Percentiles rank a stretch among this genome's conserved stretches.
Conservation (phyloP, 37 sponge, comb jelly and placozoan species). For the Cladorhizidae sp. region DNA sequence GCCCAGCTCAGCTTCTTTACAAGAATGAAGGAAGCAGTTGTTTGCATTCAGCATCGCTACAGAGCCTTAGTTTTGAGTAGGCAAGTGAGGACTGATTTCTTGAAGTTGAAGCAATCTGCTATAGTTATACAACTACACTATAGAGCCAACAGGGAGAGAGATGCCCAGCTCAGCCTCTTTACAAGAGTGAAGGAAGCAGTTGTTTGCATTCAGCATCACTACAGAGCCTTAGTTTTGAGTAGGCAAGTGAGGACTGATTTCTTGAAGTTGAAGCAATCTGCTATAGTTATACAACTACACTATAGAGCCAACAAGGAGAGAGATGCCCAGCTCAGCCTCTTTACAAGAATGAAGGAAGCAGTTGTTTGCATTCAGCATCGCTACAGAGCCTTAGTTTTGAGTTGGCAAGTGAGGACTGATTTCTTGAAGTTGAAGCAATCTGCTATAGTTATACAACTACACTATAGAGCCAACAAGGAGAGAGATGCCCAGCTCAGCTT, state of each 20-base stretch:
- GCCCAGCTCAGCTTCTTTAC: constrained; percentile 6
- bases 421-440: constrained; percentile 1
- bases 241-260: constrained; percentile 1
- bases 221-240: constrained; percentile 4
- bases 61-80: not conserved
- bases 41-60: constrained; percentile 14
- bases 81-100: not conserved
- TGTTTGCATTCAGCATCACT: constrained; percentile 12
- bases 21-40: constrained; percentile 15
- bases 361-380: not conserved
- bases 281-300: constrained; percentile 2
- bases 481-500: constrained; percentile 8
- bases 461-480: constrained; percentile 21
- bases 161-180: not conserved
- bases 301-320: not conserved
- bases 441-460: constrained; percentile 27
- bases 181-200: not conserved
- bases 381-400: constrained; percentile 14
- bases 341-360: constrained; percentile 1
- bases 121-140: constrained; percentile 14
- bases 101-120: not conserved
- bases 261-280: not conserved
- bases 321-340: not conserved
- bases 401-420: constrained; percentile 15
- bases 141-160: constrained; percentile 6